Percentiles rank a stretch among this genome's conserved stretches.
These are phyloP conservation scores for Gulo gulo DNA, from an alignment of 2,113 vertebrate genomes.

Conservation along the genomic window DNA sequence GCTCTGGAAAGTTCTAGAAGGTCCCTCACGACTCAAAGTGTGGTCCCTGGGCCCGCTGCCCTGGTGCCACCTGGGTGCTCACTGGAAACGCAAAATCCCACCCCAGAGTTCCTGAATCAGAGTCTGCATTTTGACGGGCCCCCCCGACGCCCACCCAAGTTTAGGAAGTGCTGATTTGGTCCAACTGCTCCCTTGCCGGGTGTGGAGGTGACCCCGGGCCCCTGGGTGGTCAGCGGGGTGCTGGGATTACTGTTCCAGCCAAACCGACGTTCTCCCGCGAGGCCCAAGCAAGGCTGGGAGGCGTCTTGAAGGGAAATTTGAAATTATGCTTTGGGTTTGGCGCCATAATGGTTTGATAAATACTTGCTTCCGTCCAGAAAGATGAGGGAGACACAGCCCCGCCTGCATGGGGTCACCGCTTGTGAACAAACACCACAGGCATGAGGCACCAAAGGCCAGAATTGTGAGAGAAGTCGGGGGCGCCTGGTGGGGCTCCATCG, in stretches of 20 bases:
- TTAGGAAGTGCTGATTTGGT: fast-evolving
- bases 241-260: background rate
- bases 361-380: background rate
- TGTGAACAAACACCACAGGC: background rate
- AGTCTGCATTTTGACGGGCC: background rate
- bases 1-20: background rate
- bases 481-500: no score
- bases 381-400: background rate
- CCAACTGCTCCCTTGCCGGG: fast-evolving
- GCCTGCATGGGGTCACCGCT: background rate
- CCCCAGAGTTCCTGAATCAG: background rate
- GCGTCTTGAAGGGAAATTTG: background rate
- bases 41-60: no score
- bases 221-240: background rate
- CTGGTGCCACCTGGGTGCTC: fast-evolving
- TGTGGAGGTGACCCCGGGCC: background rate
- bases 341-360: background rate
- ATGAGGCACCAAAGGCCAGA: background rate
- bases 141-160: background rate
- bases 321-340: background rate
- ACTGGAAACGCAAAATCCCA: background rate
- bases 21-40: no score
- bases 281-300: background rate
- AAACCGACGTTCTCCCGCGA: background rate
- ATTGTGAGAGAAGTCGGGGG: no score